Evolutionary conservation across 2,113 vertebrate species (phyloP), one percentile per base, ranked within the genome.

Genomic region (Miniopterus natalensis): DNA sequence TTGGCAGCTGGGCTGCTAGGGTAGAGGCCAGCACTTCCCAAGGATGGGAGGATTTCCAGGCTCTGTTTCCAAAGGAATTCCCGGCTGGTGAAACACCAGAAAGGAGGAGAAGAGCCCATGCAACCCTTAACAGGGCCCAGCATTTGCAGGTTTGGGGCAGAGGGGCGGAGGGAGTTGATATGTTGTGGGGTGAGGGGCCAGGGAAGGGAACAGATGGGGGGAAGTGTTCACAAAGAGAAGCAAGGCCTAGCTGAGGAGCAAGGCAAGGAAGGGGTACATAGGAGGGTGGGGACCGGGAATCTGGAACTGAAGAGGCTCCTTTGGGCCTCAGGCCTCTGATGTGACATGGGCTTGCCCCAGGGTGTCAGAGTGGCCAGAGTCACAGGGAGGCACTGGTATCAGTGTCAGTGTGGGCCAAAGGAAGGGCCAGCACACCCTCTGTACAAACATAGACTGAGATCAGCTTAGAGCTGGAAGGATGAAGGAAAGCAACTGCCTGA

Each of bases 1-100:
- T 57, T 21, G 13, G 92, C 98, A 98, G 98, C 97, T 98, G 98
- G 95, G 63, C 81, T 12, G 18, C 92, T 57, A 15, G 78, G 86
- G 79, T 87, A 81, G 90, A 78, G 90, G 87, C 88, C 61, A 84
- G 81, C 1, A 4, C 83, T 94, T 96, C 88, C 95, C 81, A 95
- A 68, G 89, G 95, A 94, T 1, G 23, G 93, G 74, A 97, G 79
- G 88, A 68, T 93, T 96, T 97, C 92, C 92, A 97, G 89, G 74
- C 92, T 85, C 63, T 77, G 68, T 84, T 96, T 96, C 92, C 88
- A 96, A 88, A 95, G 90, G 78, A 95, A 96, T 97, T 96, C 93
- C 95, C 1, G 0, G 85, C 85, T 96, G 78, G 61, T 83, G 74
- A 92, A 83, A 97, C 47, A 93, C 57, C 83, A 90, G 83, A 78